phyloP scores from a whole-genome alignment of 2,888 invertebrate genomes.

The Yponomeuta plumbellus region DNA sequence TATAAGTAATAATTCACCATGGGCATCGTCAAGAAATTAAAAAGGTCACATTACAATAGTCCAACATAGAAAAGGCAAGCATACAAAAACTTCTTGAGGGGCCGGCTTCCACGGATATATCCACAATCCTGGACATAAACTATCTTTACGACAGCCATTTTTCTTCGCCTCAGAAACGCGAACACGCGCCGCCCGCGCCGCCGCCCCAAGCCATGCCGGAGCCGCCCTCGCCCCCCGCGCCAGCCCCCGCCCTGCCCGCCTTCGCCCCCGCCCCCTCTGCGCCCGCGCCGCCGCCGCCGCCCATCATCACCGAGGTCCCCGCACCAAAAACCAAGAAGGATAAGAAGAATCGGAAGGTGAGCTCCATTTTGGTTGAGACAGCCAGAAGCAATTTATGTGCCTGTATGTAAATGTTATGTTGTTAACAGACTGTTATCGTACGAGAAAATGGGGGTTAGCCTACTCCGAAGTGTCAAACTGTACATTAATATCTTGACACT shows the following conservation, averaged over 20 bases:
- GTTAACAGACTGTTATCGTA: no score
- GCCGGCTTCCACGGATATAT: no score
- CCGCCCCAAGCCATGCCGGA: constrained; percentile 34
- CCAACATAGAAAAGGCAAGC: no score
- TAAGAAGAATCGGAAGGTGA: constrained; percentile 65
- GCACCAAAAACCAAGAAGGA: constrained; percentile 60
- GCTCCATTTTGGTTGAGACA: not conserved
- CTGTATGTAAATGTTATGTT: no score
- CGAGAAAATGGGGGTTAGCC: no score
- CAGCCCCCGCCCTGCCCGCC: constrained; percentile 16
- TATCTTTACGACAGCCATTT: not conserved
- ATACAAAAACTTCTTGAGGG: no score
- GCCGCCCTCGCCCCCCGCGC: constrained; percentile 34
- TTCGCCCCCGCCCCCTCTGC: constrained; percentile 31
- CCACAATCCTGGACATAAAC: no score
- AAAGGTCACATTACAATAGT: no score
- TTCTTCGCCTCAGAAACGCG: constrained; percentile 33
- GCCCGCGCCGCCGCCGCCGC: constrained; percentile 16
- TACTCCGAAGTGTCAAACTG: no score
- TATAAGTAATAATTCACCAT: no score
- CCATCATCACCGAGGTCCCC: constrained; percentile 26
- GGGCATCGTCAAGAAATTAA: no score
- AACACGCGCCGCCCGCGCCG: constrained; percentile 32
- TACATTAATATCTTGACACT: no score
- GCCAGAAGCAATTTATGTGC: not conserved